phyloP scores from a whole-genome alignment of 2,113 vertebrate genomes.

The Hemichromis elongatus region DNA sequence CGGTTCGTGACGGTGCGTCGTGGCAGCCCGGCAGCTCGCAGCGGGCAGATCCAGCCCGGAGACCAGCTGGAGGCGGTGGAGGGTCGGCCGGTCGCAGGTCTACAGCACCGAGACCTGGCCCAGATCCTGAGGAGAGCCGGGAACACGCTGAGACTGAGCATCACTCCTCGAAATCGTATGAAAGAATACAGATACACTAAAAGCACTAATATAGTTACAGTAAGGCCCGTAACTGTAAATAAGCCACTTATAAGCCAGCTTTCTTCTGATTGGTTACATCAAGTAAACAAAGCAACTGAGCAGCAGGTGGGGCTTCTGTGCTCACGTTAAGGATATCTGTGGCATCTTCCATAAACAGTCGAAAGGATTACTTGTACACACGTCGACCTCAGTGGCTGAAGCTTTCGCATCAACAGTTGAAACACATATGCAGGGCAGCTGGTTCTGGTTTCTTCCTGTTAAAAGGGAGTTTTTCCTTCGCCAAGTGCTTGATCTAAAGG shows the following conservation, averaged over 20 bases:
- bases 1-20: slow-evolving; percentile 72
- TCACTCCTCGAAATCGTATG: slow-evolving; percentile 59
- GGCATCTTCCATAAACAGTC: too few relatives aligned
- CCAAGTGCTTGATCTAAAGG: not conserved
- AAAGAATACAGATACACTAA: not conserved
- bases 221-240: accelerated
- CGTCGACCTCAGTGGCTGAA: not conserved
- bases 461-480: not conserved
- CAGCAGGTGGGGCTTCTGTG: not conserved
- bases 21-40: slow-evolving; percentile 73
- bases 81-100: slow-evolving; percentile 49
- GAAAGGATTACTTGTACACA: too few relatives aligned
- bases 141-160: slow-evolving; percentile 71
- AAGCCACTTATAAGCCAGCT: not conserved
- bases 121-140: slow-evolving; percentile 75
- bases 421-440: not conserved
- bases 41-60: slow-evolving; percentile 70
- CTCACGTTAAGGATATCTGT: too few relatives aligned
- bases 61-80: slow-evolving; percentile 74
- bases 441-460: not conserved
- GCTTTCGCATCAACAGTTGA: not conserved
- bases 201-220: accelerated
- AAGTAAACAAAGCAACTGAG: not conserved
- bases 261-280: not conserved
- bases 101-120: slow-evolving; percentile 73